These are phyloP conservation scores for Masnerella sp. DNA, from an alignment of 2,888 invertebrate genomes.

Conservation along the genomic window DNA sequence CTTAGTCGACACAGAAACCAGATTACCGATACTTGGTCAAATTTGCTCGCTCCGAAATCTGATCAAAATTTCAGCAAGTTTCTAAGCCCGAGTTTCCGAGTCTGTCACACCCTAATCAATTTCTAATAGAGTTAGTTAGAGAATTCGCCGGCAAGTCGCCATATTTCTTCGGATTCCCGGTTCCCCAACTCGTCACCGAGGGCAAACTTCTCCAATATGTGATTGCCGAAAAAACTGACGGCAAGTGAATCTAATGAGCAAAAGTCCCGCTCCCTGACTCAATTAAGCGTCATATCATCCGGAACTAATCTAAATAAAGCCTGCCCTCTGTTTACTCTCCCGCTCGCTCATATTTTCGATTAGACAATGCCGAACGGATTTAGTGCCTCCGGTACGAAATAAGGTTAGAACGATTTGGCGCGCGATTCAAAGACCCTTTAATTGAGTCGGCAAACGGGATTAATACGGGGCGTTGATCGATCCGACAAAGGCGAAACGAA, in stretches of 20 bases:
- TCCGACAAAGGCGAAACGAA: constrained; percentile 38
- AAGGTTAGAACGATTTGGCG: constrained; percentile 35
- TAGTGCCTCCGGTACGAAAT: constrained; percentile 15
- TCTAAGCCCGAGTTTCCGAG: no score
- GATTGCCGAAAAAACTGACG: constrained; percentile 25
- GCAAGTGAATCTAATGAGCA: neutral
- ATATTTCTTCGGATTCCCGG: no score
- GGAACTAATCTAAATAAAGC: constrained; percentile 13
- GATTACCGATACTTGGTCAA: no score
- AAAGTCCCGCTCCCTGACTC: constrained; percentile 11
- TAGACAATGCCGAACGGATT: constrained; percentile 22
- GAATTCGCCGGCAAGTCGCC: no score
- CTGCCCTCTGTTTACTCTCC: neutral
- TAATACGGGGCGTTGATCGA: constrained; percentile 45
- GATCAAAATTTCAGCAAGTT: no score
- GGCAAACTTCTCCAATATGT: no score
- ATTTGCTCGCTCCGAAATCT: no score
- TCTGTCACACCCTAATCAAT: no score
- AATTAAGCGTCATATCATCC: constrained; percentile 27
- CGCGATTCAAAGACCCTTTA: constrained; percentile 30
- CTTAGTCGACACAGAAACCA: no score
- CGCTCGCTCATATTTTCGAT: constrained; percentile 33
- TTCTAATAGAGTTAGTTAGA: no score
- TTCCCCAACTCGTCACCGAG: no score
- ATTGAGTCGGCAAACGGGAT: constrained; percentile 44